Percentiles rank a stretch among this genome's conserved stretches.
phyloP scores from a whole-genome alignment of 2,113 vertebrate genomes.

The Anoplopoma fimbria region DNA sequence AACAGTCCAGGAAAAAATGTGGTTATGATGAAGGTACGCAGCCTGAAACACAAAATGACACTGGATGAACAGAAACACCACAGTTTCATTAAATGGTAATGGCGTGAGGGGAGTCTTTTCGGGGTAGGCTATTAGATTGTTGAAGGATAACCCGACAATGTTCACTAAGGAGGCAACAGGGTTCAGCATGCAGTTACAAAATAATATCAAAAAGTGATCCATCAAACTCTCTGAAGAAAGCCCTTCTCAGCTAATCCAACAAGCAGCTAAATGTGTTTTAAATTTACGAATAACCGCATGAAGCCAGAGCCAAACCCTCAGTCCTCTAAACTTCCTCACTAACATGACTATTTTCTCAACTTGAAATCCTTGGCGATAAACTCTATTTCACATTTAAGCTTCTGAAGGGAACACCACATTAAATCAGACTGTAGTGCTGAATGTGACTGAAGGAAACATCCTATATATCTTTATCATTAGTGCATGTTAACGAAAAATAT shows the following conservation, averaged over 20 bases:
- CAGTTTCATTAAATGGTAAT: not conserved
- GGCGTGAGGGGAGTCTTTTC: not conserved
- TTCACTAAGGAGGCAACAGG: not conserved
- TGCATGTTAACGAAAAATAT: not conserved
- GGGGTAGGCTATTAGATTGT: not conserved
- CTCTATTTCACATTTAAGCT: conserved; percentile 1
- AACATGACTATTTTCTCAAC: conserved; percentile 40
- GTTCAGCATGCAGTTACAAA: conserved; percentile 2
- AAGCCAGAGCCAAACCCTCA: conserved; percentile 43
- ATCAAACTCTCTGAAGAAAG: conserved; percentile 37
- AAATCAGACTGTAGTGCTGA: conserved; percentile 3
- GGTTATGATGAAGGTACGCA: conserved; percentile 25
- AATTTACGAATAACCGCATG: conserved; percentile 39
- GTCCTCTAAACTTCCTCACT: conserved; percentile 28
- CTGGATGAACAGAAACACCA: conserved; percentile 5
- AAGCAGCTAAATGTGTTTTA: conserved; percentile 42
- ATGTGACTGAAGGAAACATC: not conserved
- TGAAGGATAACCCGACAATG: not conserved
- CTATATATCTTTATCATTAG: not conserved
- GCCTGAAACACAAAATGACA: conserved; percentile 23
- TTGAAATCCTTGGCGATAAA: conserved; percentile 35
- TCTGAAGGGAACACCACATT: conserved; percentile 15
- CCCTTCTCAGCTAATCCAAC: conserved; percentile 5
- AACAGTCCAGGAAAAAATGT: conserved; percentile 59
- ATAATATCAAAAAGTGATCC: conserved; percentile 7